Evolutionary conservation across 2,797 vertebrate species (phyloP).

Genomic region (Urophycis tenuis): DNA sequence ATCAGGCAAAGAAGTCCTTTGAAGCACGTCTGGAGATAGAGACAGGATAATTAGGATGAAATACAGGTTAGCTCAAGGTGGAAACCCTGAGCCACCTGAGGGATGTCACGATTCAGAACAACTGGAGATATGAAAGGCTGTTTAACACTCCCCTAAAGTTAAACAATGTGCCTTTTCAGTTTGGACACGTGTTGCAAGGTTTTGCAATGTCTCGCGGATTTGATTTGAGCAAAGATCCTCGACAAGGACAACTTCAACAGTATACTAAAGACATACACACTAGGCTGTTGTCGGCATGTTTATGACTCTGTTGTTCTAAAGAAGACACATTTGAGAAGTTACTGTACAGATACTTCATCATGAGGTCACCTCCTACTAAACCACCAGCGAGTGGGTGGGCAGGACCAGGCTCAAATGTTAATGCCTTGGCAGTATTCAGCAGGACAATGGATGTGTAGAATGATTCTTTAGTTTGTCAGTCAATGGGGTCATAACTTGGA

Average conservation of each 20-base stretch:
- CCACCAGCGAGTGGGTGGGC: neutral
- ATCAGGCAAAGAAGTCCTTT: conserved; percentile 39
- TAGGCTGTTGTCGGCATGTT: neutral
- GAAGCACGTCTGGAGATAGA: conserved; percentile 49
- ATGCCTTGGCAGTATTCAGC: conserved; percentile 13
- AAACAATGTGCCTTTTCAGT: neutral
- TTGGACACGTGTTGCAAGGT: neutral
- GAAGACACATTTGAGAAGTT: neutral
- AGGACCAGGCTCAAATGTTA: neutral
- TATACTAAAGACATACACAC: neutral
- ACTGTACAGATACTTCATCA: neutral
- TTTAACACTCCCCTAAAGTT: conserved; percentile 36
- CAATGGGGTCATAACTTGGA: conserved; percentile 42
- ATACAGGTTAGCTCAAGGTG: conserved; percentile 47
- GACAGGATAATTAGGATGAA: conserved; percentile 59
- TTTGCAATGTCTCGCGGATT: neutral
- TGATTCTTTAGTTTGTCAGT: conserved; percentile 37
- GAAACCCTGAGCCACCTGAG: conserved; percentile 58
- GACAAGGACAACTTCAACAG: neutral
- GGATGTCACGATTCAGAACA: conserved; percentile 35
- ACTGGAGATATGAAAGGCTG: conserved; percentile 29
- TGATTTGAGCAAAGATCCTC: neutral
- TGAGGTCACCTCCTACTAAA: neutral
- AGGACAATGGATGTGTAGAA: conserved; percentile 34
- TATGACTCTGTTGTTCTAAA: neutral